A percentile compares a stretch with the other conserved stretches of the same genome.
Conservation (phyloP, 2,113 vertebrate species). For the Callospermophilus lateralis region DNA sequence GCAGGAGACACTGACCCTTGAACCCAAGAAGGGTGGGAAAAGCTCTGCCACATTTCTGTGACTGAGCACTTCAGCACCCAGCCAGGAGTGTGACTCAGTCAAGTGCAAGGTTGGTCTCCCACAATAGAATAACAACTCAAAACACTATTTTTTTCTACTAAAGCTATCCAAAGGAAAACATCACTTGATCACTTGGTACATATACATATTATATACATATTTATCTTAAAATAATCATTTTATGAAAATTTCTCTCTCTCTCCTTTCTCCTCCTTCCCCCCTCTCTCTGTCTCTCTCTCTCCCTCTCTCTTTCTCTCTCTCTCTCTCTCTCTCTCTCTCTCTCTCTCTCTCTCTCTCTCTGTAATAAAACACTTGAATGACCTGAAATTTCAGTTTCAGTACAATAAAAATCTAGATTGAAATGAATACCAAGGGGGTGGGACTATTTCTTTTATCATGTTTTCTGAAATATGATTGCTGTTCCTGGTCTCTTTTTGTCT, state of each 20-base stretch:
- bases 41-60: no score
- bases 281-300: no score
- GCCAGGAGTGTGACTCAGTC: no score
- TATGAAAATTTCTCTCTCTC: background rate
- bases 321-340: background rate
- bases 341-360: no score
- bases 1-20: no score
- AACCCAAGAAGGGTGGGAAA: no score
- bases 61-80: no score
- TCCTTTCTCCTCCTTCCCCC: no score
- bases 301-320: no score
- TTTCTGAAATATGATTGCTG: constrained; percentile 31
- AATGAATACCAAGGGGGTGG: constrained; percentile 15
- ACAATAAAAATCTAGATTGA: constrained; percentile 2
- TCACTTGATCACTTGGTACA: no score
- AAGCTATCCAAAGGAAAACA: background rate
- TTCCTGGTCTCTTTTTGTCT: constrained; percentile 29
- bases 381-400: background rate
- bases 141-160: background rate
- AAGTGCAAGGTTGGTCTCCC: no score
- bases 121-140: background rate
- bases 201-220: no score
- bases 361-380: background rate
- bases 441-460: constrained; percentile 45
- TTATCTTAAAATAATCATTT: background rate